Evolutionary conservation across 2,113 vertebrate genomes (phyloP).

Genomic region (Numida meleagris): DNA sequence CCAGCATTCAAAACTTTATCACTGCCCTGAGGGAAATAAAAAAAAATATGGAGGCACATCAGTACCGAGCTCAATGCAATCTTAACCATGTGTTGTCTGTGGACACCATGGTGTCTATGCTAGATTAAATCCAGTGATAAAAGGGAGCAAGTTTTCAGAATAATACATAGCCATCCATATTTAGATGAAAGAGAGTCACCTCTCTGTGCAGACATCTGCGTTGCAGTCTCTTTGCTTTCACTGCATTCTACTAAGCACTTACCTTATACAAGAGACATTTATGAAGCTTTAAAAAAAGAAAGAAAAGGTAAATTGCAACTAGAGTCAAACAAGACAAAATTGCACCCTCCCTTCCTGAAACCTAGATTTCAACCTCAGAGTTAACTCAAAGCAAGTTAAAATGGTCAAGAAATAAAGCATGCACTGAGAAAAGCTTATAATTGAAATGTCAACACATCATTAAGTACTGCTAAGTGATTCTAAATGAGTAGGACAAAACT

Average conservation of each 20-base stretch:
- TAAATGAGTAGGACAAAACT: conserved; percentile 4
- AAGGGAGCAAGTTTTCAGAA: not conserved
- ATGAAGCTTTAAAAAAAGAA: not conserved
- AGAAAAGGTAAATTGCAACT: not conserved
- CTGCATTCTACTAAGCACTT: not conserved
- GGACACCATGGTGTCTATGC: not conserved
- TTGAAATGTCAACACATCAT: conserved; percentile 37
- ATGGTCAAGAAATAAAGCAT: not conserved
- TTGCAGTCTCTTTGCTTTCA: not conserved
- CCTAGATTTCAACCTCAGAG: not conserved
- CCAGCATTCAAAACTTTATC: not conserved
- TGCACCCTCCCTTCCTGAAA: not conserved
- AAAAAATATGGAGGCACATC: not conserved
- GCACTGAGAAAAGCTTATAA: conserved; percentile 5
- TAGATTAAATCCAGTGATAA: not conserved
- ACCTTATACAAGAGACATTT: not conserved
- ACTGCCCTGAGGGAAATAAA: not conserved
- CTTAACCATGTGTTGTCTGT: not conserved
- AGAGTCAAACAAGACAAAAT: not conserved
- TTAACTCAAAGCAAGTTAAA: not conserved
- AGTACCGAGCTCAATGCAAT: not conserved
- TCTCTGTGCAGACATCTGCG: not conserved
- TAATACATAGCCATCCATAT: not conserved
- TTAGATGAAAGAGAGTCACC: not conserved
- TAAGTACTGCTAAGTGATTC: conserved; percentile 23